Evolutionary conservation across 2,797 vertebrate species (phyloP).

Genomic region (Cirrhinus mrigala): DNA sequence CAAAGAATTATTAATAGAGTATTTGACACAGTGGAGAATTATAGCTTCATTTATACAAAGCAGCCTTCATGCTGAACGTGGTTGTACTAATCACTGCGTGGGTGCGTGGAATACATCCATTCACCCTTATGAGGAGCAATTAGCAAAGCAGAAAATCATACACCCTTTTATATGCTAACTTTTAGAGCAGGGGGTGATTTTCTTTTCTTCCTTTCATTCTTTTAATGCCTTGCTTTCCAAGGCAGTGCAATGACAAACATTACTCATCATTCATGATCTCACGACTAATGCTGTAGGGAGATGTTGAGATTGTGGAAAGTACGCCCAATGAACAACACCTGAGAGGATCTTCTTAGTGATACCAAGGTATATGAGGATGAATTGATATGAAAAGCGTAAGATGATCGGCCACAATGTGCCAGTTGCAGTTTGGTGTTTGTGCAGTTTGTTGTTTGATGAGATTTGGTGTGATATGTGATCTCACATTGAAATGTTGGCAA

Average conservation of each 20-base stretch:
- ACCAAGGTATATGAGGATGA: not conserved
- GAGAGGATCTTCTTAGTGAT: slow-evolving; percentile 8
- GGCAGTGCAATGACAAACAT: not conserved
- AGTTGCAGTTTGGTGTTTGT: not conserved
- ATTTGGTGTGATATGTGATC: slow-evolving; percentile 15
- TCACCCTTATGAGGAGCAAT: slow-evolving; percentile 54
- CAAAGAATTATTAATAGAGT: slow-evolving; percentile 61
- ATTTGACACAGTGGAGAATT: slow-evolving; percentile 61
- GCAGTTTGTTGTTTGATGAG: slow-evolving; percentile 7
- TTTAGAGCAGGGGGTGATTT: slow-evolving; percentile 28
- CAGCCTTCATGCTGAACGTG: slow-evolving; percentile 50
- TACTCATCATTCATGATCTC: slow-evolving; percentile 8
- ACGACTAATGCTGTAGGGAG: not conserved
- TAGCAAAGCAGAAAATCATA: slow-evolving; percentile 52
- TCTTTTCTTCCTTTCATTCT: slow-evolving; percentile 11
- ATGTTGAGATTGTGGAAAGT: not conserved
- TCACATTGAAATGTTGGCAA: not conserved
- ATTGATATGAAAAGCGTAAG: not conserved
- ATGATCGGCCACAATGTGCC: not conserved
- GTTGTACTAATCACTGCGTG: slow-evolving; percentile 57
- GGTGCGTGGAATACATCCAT: slow-evolving; percentile 47
- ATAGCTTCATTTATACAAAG: slow-evolving; percentile 59
- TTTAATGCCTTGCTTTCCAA: slow-evolving; percentile 13
- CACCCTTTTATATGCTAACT: slow-evolving; percentile 36
- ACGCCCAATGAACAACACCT: slow-evolving; percentile 2